Conservation (phyloP, 2,113 vertebrate species). For the Anser brachyrhynchus region DNA sequence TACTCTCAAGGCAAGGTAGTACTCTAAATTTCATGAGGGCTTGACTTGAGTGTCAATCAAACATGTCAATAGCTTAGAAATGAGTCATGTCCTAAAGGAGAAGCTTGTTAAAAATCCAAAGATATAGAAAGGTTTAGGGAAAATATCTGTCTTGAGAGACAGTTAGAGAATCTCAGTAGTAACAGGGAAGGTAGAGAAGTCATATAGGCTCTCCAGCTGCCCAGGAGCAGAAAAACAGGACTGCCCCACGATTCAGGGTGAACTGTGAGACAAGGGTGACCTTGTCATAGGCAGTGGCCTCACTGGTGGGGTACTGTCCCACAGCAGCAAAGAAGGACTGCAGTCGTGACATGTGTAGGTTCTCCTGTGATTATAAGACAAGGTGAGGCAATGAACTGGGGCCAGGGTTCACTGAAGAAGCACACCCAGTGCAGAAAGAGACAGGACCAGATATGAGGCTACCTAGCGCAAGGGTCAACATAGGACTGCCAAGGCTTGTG, state of each 20-base stretch:
- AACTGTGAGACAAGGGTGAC: background rate
- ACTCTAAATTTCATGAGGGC: background rate
- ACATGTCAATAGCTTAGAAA: background rate
- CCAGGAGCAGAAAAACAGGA: background rate
- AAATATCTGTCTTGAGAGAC: background rate
- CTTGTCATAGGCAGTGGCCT: background rate
- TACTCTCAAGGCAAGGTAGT: background rate
- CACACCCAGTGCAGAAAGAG: background rate
- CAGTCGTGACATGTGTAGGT: rapidly evolving
- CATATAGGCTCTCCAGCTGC: background rate
- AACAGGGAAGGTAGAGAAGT: background rate
- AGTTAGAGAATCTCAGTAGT: background rate
- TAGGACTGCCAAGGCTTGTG: background rate
- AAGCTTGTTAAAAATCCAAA: background rate
- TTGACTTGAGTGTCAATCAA: background rate
- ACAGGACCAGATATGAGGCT: background rate
- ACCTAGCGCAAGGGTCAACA: background rate
- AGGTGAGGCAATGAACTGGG: background rate
- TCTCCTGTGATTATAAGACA: background rate
- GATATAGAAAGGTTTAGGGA: background rate
- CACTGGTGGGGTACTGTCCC: no score
- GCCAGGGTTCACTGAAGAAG: background rate
- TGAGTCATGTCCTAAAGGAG: background rate
- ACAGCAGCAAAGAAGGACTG: background rate
- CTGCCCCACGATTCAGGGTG: rapidly evolving